Evolutionary conservation across 92 coral and sea anemone genomes (phyloP).

Genomic region (Zoanthus sansibaricus): DNA sequence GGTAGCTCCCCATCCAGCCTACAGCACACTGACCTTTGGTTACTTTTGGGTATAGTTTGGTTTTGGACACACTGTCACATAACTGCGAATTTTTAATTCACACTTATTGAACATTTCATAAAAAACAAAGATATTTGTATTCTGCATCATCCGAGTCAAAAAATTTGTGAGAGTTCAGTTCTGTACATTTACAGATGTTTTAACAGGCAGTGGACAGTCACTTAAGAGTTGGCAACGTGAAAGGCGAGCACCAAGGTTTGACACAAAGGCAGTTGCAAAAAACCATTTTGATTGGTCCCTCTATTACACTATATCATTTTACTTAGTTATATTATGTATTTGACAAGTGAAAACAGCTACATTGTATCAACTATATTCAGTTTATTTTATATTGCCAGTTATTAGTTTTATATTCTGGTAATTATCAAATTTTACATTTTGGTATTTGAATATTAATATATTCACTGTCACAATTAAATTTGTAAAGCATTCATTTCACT

Average conservation of each 20-base stretch:
- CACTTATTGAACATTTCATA: not conserved
- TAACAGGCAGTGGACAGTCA: not conserved
- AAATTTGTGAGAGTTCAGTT: not conserved
- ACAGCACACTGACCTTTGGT: not conserved
- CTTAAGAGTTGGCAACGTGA: not conserved
- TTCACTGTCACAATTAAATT: not conserved
- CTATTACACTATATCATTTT: not conserved
- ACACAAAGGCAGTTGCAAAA: constrained; percentile 52
- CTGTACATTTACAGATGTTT: not conserved
- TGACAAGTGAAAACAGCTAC: too few species aligned
- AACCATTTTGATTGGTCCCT: not conserved
- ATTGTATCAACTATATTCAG: too few species aligned
- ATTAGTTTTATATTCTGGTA: not conserved
- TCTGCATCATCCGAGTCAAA: not conserved
- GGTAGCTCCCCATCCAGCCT: constrained; percentile 28
- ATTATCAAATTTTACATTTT: not conserved
- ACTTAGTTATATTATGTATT: too few species aligned
- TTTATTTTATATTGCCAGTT: not conserved
- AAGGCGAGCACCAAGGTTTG: constrained; percentile 29
- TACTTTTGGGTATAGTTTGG: not conserved
- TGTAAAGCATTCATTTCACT: not conserved
- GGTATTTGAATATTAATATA: not conserved
- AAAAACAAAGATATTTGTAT: not conserved
- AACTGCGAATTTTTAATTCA: not conserved
- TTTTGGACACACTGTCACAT: not conserved